A percentile compares a stretch with the other conserved stretches of the same genome.
These are phyloP conservation scores for Apodemus agrarius DNA, from an alignment of 2,797 vertebrate genomes.

Conservation along the genomic window DNA sequence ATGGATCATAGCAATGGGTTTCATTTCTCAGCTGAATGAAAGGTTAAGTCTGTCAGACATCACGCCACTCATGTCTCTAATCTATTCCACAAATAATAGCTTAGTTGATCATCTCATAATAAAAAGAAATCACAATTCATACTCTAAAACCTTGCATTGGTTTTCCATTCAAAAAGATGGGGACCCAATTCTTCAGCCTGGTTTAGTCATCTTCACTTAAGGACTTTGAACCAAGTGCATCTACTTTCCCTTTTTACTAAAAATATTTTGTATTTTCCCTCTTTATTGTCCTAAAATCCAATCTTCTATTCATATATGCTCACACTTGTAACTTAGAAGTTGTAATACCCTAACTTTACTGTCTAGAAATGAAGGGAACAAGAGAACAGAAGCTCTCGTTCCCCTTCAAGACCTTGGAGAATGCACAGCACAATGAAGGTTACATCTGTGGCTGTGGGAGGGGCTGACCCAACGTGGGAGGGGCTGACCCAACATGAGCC, in stretches of 20 bases:
- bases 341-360: neutral
- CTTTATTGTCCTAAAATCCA: neutral
- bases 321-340: neutral
- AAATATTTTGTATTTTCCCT: neutral
- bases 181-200: neutral
- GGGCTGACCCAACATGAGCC: neutral
- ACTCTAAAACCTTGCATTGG: neutral
- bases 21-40: constrained; percentile 65
- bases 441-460: fast-evolving
- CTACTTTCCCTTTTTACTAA: neutral
- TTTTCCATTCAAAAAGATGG: neutral
- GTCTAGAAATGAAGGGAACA: neutral
- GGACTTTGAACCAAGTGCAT: neutral
- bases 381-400: neutral
- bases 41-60: neutral
- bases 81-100: constrained; percentile 6
- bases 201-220: neutral
- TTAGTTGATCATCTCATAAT: neutral
- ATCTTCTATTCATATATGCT: neutral
- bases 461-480: neutral
- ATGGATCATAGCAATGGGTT: constrained; percentile 57
- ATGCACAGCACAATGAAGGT: fast-evolving
- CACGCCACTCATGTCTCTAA: neutral
- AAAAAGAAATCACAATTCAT: constrained; percentile 14
- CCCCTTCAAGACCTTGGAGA: too few relatives aligned